A percentile compares a stretch with the other conserved stretches of the same genome.
Conservation (phyloP, 2,113 vertebrate genomes). For the Thamnaconus septentrionalis region DNA sequence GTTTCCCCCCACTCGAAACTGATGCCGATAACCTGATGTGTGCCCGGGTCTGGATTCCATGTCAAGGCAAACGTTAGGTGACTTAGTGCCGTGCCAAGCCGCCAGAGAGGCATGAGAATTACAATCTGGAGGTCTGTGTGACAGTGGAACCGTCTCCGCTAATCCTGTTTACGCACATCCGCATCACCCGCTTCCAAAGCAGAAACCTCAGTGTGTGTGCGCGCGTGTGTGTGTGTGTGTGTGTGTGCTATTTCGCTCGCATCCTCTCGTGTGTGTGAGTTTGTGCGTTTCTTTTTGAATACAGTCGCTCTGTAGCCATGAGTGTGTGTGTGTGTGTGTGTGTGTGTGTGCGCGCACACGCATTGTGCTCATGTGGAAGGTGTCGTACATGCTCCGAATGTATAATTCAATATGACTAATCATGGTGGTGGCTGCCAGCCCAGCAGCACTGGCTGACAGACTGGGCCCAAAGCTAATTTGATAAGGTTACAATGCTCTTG, state of each 20-base stretch:
- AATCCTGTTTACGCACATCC: slow-evolving; percentile 81
- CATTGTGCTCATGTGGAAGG: slow-evolving; percentile 38
- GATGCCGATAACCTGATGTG: slow-evolving; percentile 69
- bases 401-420: slow-evolving; percentile 84
- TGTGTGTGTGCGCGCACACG: slow-evolving; percentile 2
- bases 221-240: neutral
- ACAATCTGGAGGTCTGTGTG: slow-evolving; percentile 78
- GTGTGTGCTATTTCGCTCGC: slow-evolving; percentile 5
- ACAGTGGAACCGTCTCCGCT: slow-evolving; percentile 75
- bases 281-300: slow-evolving; percentile 44
- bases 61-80: slow-evolving; percentile 77
- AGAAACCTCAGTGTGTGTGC: slow-evolving; percentile 47
- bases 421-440: slow-evolving; percentile 75
- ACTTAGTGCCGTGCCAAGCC: slow-evolving; percentile 75
- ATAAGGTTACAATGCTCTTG: slow-evolving; percentile 76
- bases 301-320: slow-evolving; percentile 24
- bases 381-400: slow-evolving; percentile 72
- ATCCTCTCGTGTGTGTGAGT: slow-evolving; percentile 49
- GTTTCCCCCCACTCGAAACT: slow-evolving; percentile 64
- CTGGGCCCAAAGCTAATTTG: slow-evolving; percentile 76
- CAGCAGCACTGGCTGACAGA: slow-evolving; percentile 72
- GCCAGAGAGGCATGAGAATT: slow-evolving; percentile 77
- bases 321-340: slow-evolving; percentile 12
- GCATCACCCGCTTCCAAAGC: slow-evolving; percentile 72
- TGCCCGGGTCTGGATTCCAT: slow-evolving; percentile 72